These are phyloP conservation scores for Diplolepis rosae DNA, from an alignment of 2,888 invertebrate genomes.

Conservation along the genomic window DNA sequence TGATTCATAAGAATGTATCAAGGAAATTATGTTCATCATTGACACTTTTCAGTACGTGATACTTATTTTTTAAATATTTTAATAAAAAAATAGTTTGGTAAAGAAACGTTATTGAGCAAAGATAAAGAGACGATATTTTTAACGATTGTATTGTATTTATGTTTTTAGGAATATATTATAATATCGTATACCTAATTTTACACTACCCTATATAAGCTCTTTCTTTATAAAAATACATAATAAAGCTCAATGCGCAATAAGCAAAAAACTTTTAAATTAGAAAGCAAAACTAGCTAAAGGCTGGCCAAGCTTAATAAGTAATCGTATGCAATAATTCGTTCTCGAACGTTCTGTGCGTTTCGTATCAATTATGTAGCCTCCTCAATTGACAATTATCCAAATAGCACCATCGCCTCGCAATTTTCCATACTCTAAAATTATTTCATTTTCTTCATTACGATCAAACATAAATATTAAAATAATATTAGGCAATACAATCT, in stretches of 20 bases:
- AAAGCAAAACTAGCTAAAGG: slow-evolving; percentile 4
- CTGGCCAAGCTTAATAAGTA: slow-evolving; percentile 45
- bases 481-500: slow-evolving; percentile 20
- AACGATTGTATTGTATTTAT: slow-evolving; percentile 38
- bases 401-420: slow-evolving; percentile 12
- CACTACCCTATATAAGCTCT: slow-evolving; percentile 63
- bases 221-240: slow-evolving; percentile 72
- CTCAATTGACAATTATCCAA: neutral
- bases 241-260: slow-evolving; percentile 68
- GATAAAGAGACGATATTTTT: slow-evolving; percentile 14
- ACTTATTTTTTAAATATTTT: neutral
- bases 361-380: slow-evolving; percentile 31
- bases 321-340: slow-evolving; percentile 59
- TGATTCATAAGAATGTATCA: neutral
- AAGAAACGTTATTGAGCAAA: neutral
- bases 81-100: neutral
- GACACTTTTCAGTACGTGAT: too few relatives aligned
- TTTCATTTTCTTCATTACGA: neutral
- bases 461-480: slow-evolving; percentile 29
- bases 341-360: slow-evolving; percentile 53
- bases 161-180: slow-evolving; percentile 63
- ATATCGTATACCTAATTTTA: slow-evolving; percentile 57
- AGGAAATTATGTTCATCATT: too few relatives aligned
- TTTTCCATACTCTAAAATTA: neutral
- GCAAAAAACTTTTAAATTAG: slow-evolving; percentile 60